Evolutionary conservation across 2,888 invertebrate species (phyloP).

Genomic region (Pheosia gnoma): DNA sequence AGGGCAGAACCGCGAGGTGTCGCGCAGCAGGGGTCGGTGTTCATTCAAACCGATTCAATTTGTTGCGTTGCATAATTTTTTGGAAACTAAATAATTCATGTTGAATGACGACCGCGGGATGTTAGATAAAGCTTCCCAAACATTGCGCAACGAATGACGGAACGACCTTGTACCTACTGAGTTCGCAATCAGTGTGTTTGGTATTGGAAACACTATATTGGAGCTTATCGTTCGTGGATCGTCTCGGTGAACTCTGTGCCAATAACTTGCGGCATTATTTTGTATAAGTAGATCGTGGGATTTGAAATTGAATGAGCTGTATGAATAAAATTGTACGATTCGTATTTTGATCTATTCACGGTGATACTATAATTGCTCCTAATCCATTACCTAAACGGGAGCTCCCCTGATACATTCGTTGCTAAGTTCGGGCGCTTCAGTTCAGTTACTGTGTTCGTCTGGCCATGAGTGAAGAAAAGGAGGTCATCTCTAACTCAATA

Average conservation of each 20-base stretch:
- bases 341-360: too few species aligned
- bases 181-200: conserved; percentile 51
- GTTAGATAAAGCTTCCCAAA: conserved; percentile 65
- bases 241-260: conserved; percentile 27
- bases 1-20: conserved; percentile 45
- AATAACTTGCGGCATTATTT: conserved; percentile 31
- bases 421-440: too few species aligned
- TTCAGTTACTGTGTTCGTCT: too few species aligned
- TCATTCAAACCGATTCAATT: conserved; percentile 71
- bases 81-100: conserved; percentile 67
- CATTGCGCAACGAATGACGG: conserved; percentile 46
- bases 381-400: too few species aligned
- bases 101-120: conserved; percentile 59
- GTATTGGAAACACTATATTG: conserved; percentile 36
- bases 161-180: conserved; percentile 55
- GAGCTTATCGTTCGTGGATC: conserved; percentile 39
- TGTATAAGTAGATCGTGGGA: conserved; percentile 17
- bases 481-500: background rate
- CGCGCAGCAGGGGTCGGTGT: conserved; percentile 64
- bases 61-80: conserved; percentile 73
- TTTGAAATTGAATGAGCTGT: conserved; percentile 19
- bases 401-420: too few species aligned
- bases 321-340: background rate
- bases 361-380: too few species aligned
- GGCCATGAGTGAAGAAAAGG: background rate